These are phyloP conservation scores for Chloroclysta siterata DNA, from an alignment of 2,888 invertebrate species.

Conservation along the genomic window DNA sequence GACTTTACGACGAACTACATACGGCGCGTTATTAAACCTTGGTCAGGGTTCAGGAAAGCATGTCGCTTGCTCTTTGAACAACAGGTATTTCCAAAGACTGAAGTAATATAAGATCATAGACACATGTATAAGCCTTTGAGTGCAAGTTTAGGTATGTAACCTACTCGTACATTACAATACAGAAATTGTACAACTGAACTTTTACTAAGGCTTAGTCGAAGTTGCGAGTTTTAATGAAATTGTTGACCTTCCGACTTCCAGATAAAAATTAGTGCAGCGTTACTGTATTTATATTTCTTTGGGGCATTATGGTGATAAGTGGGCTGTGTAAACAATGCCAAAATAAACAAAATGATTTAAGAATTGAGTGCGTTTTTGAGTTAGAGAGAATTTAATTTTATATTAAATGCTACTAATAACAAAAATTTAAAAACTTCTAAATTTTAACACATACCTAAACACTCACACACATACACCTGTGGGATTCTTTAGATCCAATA, in stretches of 20 bases:
- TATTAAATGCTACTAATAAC: too few species aligned
- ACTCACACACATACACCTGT: too few species aligned
- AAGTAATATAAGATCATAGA: slow-evolving; percentile 23
- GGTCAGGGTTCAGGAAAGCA: slow-evolving; percentile 32
- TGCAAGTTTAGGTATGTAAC: neutral
- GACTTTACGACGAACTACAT: slow-evolving; percentile 29
- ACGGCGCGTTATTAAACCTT: slow-evolving; percentile 34
- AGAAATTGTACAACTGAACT: slow-evolving; percentile 10
- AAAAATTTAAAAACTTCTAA: too few species aligned
- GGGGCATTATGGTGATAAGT: neutral
- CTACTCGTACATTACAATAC: neutral
- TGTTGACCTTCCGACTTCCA: slow-evolving; percentile 5
- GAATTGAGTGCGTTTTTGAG: neutral
- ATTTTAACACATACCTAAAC: too few species aligned
- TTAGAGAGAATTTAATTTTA: too few species aligned
- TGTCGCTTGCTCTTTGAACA: slow-evolving; percentile 23
- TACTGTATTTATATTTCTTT: neutral
- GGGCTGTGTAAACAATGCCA: neutral
- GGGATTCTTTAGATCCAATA: too few species aligned
- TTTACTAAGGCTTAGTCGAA: slow-evolving; percentile 12
- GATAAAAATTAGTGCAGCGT: neutral
- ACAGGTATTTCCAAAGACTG: slow-evolving; percentile 23
- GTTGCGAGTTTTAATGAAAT: slow-evolving; percentile 14
- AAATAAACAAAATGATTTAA: neutral
- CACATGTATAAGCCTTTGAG: slow-evolving; percentile 9